Conservation (phyloP, 2,888 invertebrate genomes). For the Coelogynopora nodosa region DNA sequence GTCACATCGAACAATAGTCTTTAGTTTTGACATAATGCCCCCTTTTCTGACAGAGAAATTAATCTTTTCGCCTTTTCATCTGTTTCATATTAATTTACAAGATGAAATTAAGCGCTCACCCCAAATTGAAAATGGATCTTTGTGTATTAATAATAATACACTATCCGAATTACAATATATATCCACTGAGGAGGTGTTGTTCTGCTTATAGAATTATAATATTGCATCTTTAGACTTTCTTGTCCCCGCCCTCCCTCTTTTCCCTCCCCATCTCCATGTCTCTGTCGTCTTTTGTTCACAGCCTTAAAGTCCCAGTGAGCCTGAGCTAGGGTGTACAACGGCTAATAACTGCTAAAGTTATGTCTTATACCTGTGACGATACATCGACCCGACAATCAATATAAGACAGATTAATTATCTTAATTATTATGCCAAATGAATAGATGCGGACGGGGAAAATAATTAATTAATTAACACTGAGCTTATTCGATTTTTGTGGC, state of each 20-base stretch:
- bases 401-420: constrained; percentile 23
- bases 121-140: no score
- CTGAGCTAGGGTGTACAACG: not conserved
- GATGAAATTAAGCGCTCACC: no score
- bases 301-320: no score
- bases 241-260: not conserved
- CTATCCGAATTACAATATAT: no score
- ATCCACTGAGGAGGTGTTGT: no score
- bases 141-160: no score
- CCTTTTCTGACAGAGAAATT: not conserved
- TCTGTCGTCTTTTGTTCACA: not conserved
- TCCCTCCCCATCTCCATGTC: not conserved
- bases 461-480: constrained; percentile 24
- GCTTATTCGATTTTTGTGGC: constrained; percentile 31
- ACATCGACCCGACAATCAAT: constrained; percentile 16
- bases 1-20: not conserved
- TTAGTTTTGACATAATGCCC: not conserved
- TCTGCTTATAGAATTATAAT: no score
- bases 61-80: no score
- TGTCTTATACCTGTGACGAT: not conserved
- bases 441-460: constrained; percentile 14
- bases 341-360: not conserved
- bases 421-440: constrained; percentile 27
- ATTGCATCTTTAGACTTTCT: no score
- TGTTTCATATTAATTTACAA: no score